These are phyloP conservation scores for Ameiurus melas DNA, from an alignment of 2,113 vertebrate genomes.

Conservation along the genomic window DNA sequence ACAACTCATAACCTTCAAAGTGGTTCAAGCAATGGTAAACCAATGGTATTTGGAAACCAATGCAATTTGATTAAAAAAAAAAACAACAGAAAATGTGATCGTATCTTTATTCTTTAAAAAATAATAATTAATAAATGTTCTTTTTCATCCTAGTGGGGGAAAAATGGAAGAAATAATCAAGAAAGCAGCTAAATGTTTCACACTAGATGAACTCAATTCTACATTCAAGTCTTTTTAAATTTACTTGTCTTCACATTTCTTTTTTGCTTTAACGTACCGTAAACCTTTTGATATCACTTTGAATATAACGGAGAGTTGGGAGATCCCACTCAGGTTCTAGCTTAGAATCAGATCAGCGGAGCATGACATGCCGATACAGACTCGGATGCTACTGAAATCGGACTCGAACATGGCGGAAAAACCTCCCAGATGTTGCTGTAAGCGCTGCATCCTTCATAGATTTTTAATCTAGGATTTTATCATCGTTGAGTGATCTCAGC, in stretches of 20 bases:
- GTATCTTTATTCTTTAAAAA: not conserved
- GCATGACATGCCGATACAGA: not conserved
- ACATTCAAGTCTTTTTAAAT: not conserved
- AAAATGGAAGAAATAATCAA: not conserved
- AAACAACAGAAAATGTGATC: not conserved
- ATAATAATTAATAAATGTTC: not conserved
- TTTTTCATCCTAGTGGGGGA: not conserved
- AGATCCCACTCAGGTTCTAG: not conserved
- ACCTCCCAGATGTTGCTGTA: not conserved
- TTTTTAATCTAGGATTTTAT: not conserved
- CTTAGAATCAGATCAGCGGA: not conserved
- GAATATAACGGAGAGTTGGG: not conserved
- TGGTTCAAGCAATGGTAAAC: not conserved
- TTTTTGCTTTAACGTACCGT: not conserved
- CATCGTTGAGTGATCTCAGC: not conserved
- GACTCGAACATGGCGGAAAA: not conserved
- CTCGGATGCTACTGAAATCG: not conserved
- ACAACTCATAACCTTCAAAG: not conserved
- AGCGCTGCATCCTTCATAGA: not conserved
- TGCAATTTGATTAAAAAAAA: not conserved
- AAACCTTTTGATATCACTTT: not conserved
- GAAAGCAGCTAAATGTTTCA: not conserved
- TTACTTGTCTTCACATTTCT: not conserved
- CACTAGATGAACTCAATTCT: not conserved
- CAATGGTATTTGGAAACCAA: no score